Percentiles rank a stretch among this genome's conserved stretches.
These are phyloP conservation scores for Sepiola atlantica DNA, from an alignment of 2,888 invertebrate species.

Conservation along the genomic window DNA sequence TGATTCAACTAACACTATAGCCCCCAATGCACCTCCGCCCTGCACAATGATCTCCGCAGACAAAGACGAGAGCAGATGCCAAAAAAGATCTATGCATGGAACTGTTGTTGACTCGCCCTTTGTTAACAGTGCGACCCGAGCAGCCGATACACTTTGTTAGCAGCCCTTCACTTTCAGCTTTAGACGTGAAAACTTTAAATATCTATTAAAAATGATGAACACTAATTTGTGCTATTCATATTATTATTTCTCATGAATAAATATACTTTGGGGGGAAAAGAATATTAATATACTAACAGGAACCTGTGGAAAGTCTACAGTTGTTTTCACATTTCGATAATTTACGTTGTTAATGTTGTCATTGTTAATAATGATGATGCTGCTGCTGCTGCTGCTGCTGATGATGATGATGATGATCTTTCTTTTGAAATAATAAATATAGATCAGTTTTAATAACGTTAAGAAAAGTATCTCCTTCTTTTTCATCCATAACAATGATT, in stretches of 20 bases:
- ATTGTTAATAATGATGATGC: too few species aligned
- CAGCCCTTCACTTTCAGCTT: not conserved
- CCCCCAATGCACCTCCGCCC: not conserved
- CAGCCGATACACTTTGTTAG: not conserved
- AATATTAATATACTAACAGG: too few species aligned
- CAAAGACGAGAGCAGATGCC: not conserved
- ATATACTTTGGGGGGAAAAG: not conserved
- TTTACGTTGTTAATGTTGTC: too few species aligned
- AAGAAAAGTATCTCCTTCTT: too few species aligned
- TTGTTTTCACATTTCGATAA: too few species aligned
- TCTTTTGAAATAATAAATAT: too few species aligned
- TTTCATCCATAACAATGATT: too few species aligned
- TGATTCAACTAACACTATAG: not conserved
- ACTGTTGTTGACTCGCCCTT: not conserved
- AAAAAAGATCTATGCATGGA: not conserved
- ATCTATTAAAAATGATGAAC: not conserved
- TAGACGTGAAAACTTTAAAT: too few species aligned
- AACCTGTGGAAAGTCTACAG: too few species aligned
- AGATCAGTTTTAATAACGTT: too few species aligned
- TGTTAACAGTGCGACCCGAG: not conserved
- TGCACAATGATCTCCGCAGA: not conserved
- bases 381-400: too few species aligned
- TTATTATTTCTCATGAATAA: not conserved
- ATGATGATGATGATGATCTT: too few species aligned
- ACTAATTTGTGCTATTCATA: not conserved